Percentiles rank a stretch among this genome's conserved stretches.
Evolutionary conservation across 2,113 vertebrate species (phyloP).

Genomic region (Pelobates fuscus): DNA sequence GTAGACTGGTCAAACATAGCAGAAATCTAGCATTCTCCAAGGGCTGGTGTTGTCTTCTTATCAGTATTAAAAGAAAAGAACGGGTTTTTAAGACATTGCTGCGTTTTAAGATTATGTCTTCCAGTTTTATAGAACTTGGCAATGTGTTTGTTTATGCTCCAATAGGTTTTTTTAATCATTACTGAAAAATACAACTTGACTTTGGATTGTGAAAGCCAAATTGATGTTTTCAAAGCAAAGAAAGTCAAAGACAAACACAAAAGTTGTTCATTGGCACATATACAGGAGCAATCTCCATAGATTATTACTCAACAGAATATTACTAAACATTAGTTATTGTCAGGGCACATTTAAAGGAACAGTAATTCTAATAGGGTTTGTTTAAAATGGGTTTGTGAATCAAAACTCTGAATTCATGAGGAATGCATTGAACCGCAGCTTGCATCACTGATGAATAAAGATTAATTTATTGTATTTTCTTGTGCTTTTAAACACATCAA

Average conservation of each 20-base stretch:
- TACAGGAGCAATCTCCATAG: not conserved
- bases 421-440: not conserved
- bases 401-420: too few relatives aligned
- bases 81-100: slow-evolving; percentile 18
- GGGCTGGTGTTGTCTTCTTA: slow-evolving; percentile 26
- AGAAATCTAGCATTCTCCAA: slow-evolving; percentile 21
- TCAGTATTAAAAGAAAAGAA: slow-evolving; percentile 18
- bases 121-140: slow-evolving; percentile 32
- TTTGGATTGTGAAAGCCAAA: slow-evolving; percentile 16
- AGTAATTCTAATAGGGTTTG: too few relatives aligned
- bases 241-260: not conserved
- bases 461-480: too few relatives aligned
- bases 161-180: slow-evolving; percentile 21
- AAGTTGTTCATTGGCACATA: not conserved
- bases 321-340: too few relatives aligned
- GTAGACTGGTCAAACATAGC: slow-evolving; percentile 41
- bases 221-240: slow-evolving; percentile 3
- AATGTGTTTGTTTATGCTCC: slow-evolving; percentile 37
- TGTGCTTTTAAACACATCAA: too few relatives aligned
- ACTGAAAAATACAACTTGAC: slow-evolving; percentile 12
- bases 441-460: too few relatives aligned
- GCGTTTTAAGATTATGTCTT: slow-evolving; percentile 39
- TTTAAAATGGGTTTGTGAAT: too few relatives aligned
- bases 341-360: too few relatives aligned
- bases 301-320: slow-evolving; percentile 8